phyloP scores from a whole-genome alignment of 2,888 invertebrate genomes.

The Liodrosophila aerea region DNA sequence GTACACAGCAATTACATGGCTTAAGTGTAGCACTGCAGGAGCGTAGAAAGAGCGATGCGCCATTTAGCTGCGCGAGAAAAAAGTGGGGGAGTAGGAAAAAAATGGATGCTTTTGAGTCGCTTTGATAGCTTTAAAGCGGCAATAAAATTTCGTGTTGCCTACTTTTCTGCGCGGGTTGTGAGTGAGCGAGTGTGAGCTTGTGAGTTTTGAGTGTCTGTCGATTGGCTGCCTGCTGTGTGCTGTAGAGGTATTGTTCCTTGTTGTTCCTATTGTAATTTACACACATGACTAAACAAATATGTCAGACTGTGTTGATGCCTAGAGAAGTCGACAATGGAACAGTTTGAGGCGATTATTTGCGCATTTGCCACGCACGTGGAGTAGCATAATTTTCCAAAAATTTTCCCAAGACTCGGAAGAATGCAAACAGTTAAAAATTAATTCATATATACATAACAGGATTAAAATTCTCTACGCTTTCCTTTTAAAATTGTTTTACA shows the following conservation, averaged over 20 bases:
- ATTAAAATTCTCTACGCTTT: too few species aligned
- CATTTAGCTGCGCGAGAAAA: conserved; percentile 4
- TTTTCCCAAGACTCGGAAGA: too few species aligned
- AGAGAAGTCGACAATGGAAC: conserved; percentile 10
- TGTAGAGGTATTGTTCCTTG: conserved; percentile 5
- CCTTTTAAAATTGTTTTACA: too few species aligned
- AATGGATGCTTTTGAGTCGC: conserved; percentile 31
- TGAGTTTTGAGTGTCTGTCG: conserved; percentile 1
- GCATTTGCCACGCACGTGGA: not conserved
- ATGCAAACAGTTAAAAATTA: too few species aligned
- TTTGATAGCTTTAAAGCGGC: conserved; percentile 48
- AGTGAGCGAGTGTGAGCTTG: not conserved
- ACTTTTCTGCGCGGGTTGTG: conserved; percentile 28
- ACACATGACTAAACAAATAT: conserved; percentile 51
- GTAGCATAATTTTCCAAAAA: not conserved
- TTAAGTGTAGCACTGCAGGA: conserved; percentile 24
- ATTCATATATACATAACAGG: too few species aligned
- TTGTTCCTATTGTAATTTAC: conserved; percentile 40
- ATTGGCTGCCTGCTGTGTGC: conserved; percentile 17
- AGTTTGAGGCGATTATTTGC: conserved; percentile 19
- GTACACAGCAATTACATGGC: conserved; percentile 42
- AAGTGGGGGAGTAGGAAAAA: not conserved
- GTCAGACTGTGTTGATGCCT: conserved; percentile 5
- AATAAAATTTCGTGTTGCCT: conserved; percentile 30
- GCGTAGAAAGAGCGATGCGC: conserved; percentile 27